A percentile compares a stretch with the other conserved stretches of the same genome.
Evolutionary conservation across 2,113 vertebrate species (phyloP).

Genomic region (Cnemophilus loriae): DNA sequence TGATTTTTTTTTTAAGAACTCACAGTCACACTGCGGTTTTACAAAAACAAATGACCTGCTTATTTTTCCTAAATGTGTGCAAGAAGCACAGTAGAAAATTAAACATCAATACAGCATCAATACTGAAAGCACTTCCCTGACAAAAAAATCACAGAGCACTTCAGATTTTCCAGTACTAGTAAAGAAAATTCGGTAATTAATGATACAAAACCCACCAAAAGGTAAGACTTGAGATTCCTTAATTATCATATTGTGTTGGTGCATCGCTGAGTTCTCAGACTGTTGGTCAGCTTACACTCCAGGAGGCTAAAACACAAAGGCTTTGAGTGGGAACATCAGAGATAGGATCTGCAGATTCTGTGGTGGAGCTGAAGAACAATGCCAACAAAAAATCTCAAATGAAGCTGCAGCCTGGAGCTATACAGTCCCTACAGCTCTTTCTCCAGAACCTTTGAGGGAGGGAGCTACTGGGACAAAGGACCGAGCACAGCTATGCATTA

Average conservation of each 20-base stretch:
- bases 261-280: background rate
- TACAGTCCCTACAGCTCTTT: fast-evolving
- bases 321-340: background rate
- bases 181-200: background rate
- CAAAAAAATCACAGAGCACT: background rate
- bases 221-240: background rate
- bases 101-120: background rate
- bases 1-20: background rate
- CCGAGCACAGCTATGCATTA: background rate
- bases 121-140: background rate
- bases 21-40: background rate
- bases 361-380: background rate
- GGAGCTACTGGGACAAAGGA: background rate
- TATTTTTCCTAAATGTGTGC: background rate
- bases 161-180: background rate
- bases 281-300: background rate
- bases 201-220: background rate
- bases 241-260: background rate
- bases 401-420: background rate
- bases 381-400: background rate
- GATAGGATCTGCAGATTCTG: background rate
- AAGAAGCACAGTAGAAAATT: background rate
- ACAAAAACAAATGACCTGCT: background rate
- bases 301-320: background rate
- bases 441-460: background rate